phyloP scores from a whole-genome alignment of 2,888 invertebrate species.

The Synergus umbraculus region DNA sequence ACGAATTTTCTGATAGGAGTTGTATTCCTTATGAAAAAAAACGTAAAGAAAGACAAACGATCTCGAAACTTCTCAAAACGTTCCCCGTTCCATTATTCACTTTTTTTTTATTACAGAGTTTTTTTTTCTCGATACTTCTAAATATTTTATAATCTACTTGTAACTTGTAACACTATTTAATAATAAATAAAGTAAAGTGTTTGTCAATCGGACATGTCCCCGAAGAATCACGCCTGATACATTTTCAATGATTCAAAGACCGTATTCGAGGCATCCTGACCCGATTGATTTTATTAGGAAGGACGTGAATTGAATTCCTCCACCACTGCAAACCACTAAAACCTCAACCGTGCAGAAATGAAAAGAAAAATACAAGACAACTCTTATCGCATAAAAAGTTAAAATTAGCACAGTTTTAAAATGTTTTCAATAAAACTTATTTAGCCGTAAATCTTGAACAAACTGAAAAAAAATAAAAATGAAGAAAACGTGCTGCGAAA shows the following conservation, averaged over 20 bases:
- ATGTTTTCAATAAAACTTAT: background rate
- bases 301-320: conserved; percentile 61
- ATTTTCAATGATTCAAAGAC: conserved; percentile 52
- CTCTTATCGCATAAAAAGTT: background rate
- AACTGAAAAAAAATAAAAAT: background rate
- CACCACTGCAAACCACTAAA: conserved; percentile 19
- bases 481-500: background rate
- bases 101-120: background rate
- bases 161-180: background rate
- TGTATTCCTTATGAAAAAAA: background rate
- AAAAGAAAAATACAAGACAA: conserved; percentile 25
- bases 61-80: background rate
- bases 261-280: conserved; percentile 52
- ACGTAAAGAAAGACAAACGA: conserved; percentile 11
- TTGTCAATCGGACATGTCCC: background rate
- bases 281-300: conserved; percentile 63
- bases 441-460: background rate
- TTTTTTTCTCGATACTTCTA: background rate
- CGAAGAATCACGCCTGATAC: conserved; percentile 49
- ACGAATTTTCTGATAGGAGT: conserved; percentile 25
- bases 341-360: conserved; percentile 39
- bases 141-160: background rate
- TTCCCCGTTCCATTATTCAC: background rate
- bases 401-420: background rate
- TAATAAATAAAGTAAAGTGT: background rate